These are phyloP conservation scores for Peromyscus nudipes DNA, from an alignment of 2,797 vertebrate species.

Conservation along the genomic window DNA sequence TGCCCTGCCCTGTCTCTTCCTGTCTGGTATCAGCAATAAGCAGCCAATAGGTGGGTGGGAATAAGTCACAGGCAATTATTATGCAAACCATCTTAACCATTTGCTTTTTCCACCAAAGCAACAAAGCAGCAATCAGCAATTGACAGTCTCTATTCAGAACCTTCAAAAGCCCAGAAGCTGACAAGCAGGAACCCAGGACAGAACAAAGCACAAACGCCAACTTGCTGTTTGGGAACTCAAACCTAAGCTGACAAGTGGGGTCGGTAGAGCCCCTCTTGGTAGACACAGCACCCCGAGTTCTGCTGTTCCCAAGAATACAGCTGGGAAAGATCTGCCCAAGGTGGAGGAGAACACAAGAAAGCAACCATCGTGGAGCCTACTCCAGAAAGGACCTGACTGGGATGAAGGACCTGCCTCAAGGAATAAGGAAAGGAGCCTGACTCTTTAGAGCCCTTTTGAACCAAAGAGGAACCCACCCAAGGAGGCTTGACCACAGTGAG, in stretches of 20 bases:
- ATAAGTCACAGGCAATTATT: background rate
- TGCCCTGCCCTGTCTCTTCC: background rate
- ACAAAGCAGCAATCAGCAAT: background rate
- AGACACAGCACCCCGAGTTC: background rate
- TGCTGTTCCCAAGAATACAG: background rate
- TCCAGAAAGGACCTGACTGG: background rate
- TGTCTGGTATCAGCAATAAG: background rate
- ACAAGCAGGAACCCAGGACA: background rate
- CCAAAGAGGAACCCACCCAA: background rate
- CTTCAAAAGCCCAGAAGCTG: background rate
- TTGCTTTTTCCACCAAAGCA: background rate
- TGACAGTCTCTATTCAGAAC: background rate
- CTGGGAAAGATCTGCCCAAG: rapidly evolving
- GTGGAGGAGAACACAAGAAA: background rate
- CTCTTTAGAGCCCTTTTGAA: background rate
- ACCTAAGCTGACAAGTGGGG: background rate
- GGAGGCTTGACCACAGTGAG: background rate
- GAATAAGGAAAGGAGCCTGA: background rate
- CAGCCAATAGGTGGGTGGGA: background rate
- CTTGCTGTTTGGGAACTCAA: background rate
- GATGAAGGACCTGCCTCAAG: background rate
- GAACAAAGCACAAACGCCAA: background rate
- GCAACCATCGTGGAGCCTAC: background rate
- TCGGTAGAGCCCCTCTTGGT: background rate
- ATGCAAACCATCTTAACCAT: background rate